A percentile compares a stretch with the other conserved stretches of the same genome.
phyloP scores from a whole-genome alignment of 2,113 vertebrate species.

The Podocnemis expansa region DNA sequence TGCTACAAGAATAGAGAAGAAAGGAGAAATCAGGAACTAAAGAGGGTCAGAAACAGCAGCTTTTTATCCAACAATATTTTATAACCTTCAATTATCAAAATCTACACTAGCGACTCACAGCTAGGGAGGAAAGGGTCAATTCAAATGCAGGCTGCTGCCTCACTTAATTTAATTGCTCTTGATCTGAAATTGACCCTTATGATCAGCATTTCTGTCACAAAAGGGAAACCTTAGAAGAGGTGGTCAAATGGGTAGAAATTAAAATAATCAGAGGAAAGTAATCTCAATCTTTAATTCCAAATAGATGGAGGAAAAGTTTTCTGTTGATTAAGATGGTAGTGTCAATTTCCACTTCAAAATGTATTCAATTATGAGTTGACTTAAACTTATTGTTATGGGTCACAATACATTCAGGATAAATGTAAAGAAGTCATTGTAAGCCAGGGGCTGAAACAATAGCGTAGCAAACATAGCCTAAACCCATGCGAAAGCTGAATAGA shows the following conservation, averaged over 20 bases:
- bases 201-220: not conserved
- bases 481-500: not conserved
- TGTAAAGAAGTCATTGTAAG: not conserved
- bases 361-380: rapidly evolving
- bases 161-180: not conserved
- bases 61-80: not conserved
- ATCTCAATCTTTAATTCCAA: not conserved
- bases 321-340: not conserved
- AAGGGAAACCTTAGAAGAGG: not conserved
- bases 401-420: not conserved
- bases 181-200: not conserved
- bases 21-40: not conserved
- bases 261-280: not conserved
- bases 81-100: not conserved
- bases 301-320: not conserved
- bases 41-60: not conserved
- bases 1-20: not conserved
- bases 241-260: not conserved
- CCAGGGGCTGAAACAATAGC: not conserved
- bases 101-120: not conserved
- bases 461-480: not conserved
- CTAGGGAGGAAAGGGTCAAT: not conserved
- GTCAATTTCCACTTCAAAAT: not conserved
- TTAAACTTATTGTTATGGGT: not conserved
- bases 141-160: not conserved